Evolutionary conservation across 2,888 invertebrate species (phyloP), one percentile per base, ranked within the genome.

Genomic region (Cryptus viduatorius): DNA sequence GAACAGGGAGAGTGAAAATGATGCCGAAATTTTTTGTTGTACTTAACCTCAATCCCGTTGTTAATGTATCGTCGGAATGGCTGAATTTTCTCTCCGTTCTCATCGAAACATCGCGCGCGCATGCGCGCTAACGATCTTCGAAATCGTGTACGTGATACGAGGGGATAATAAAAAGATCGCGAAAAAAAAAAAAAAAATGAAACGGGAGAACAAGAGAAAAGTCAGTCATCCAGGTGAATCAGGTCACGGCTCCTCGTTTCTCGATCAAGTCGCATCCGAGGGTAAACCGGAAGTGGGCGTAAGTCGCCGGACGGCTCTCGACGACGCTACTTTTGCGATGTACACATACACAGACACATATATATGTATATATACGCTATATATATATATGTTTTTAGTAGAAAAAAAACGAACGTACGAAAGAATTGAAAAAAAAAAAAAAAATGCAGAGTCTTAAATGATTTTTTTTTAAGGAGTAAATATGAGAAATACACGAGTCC

Each of bases 31-130:
- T 88, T 89, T 89, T 90, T 89, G 86, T 88, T 90, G 91, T 91
- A 91, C 91, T 91, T 91, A 90, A 91, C 87, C 77, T 78, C 78
- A 83, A 86, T 10, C 12, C 73, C 71, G 84, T 86, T 88, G 87
- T 88, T 85, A 86, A 82, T 65, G 85, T 76, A 72, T 83, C 79
- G 79, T 65, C 77, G 64, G 75, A 68, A 85, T 82, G 72, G 77
- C 77, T 84, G 67, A 44, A 8, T 65, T 44, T 10, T 67, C 37
- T 67, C 44, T 19, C 1, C 37, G 29, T 8, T 69, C 31, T 44
- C 19, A 46, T 10, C 46, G 37, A 37, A 8, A 37, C 31, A 29
- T 1, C 24, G 2, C 24, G 24, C 12, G 44, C 71, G 71, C 42
- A 16, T 12, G n/a, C 46, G 14, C 10, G 59, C 29, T 44, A 73